These are phyloP conservation scores for Pangasius larnaudii DNA, from an alignment of 2,797 vertebrate species.

Conservation along the genomic window DNA sequence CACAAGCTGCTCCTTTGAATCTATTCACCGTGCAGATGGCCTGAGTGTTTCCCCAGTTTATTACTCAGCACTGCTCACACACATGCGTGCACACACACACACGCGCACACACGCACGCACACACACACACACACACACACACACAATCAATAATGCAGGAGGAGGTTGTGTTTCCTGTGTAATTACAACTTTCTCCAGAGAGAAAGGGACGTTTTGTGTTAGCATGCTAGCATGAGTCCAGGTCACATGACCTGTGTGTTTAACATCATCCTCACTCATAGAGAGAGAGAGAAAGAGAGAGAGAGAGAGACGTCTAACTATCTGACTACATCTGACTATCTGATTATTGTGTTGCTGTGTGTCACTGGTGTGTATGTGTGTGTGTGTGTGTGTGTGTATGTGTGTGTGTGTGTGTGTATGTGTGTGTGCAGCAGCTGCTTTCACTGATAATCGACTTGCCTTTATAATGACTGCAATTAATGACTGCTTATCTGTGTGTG, in stretches of 20 bases:
- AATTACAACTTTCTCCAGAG: too few relatives aligned
- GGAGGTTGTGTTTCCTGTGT: constrained; percentile 51
- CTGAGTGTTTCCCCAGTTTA: constrained; percentile 25
- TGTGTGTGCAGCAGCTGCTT: constrained; percentile 15
- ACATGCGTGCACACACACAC: not conserved
- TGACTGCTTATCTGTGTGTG: not conserved
- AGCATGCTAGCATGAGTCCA: not conserved
- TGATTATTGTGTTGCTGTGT: not conserved
- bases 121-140: constrained; percentile 20
- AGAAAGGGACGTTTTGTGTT: not conserved
- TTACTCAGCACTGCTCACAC: constrained; percentile 5
- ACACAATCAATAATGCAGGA: constrained; percentile 42
- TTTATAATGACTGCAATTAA: constrained; percentile 34
- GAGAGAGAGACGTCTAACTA: not conserved
- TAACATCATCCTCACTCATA: not conserved
- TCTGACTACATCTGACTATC: not conserved
- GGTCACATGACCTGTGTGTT: not conserved
- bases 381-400: too few relatives aligned
- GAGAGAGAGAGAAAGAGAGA: not conserved
- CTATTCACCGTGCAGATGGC: constrained; percentile 50
- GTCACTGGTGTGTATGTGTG: not conserved
- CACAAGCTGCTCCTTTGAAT: constrained; percentile 31
- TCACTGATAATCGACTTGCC: constrained; percentile 2
- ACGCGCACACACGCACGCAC: constrained; percentile 8
- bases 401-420: too few relatives aligned